Base-by-base conservation (phyloP, 2,113 vertebrate genomes). In the Passer montanus region DNA sequence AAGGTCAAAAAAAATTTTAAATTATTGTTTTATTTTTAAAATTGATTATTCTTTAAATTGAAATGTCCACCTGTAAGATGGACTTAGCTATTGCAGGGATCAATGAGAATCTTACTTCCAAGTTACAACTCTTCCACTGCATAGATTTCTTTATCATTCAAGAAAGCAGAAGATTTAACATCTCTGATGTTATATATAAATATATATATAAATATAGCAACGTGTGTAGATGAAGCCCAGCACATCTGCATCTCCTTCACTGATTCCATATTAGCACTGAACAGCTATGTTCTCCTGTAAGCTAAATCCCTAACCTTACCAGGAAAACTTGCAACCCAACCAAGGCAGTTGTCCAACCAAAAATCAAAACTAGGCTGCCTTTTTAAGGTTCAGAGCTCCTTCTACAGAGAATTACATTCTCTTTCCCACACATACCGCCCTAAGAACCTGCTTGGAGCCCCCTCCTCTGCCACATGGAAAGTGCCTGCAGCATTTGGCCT, bases 251-350 rank as follows among this genome's bases (percentile, higher is more conserved):
- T 41, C 37, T 30, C 17, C 53, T 58, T 75, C 33, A 15, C 77
- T 88, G 75, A 95, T 88, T 95, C 93, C 86, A 76, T 79, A 39
- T 88, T 95, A 92, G 84, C 63, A 64, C 4, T n/a, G 33, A 62
- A 66, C 27, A 77, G 52, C 9, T 9, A 26, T 5, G 23, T 14
- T 70, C 70, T 58, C 55, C 55, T 82, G 26, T 47, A 46, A 87
- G 60, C 55, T 18, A 77, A 81, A 89, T 56, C 47, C n/a, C 56
- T 88, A 44, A 86, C 28, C 17, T n/a, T 39, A 35, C 11, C 24
- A 37, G 69, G 49, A 89, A 89, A 81, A 81, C 18, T 5, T 70
- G 20, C n/a, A 60, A 21, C 55, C 47, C 56, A 62, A 16, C 14
- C 30, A 77, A 53, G 68, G 52, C 41, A 49, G 31, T 1, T 47